phyloP scores from a whole-genome alignment of 2,797 vertebrate genomes.

The Zonotrichia albicollis region DNA sequence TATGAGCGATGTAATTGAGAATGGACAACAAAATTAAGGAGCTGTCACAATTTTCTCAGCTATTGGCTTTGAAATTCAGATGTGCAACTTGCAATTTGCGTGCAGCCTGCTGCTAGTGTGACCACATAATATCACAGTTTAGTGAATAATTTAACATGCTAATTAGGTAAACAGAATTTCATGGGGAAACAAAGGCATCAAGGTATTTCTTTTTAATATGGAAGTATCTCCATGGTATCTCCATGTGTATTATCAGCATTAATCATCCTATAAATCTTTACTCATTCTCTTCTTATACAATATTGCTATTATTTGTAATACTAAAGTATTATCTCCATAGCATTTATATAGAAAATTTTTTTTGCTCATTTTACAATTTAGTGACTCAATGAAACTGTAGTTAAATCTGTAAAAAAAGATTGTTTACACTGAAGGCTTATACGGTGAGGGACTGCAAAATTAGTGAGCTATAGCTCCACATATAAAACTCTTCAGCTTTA shows the following conservation, averaged over 20 bases:
- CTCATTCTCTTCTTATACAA: not conserved
- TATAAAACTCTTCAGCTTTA: not conserved
- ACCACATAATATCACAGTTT: not conserved
- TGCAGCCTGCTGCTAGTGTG: not conserved
- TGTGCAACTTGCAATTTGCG: not conserved
- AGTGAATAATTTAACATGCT: not conserved
- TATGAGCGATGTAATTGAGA: not conserved
- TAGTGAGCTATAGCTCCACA: not conserved
- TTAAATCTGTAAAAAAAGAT: not conserved
- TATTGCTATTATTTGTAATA: not conserved
- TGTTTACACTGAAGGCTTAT: not conserved
- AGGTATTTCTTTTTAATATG: not conserved
- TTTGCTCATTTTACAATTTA: not conserved
- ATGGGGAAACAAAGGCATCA: not conserved
- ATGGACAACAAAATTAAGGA: constrained; percentile 24
- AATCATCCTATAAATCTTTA: not conserved
- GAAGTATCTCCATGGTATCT: not conserved
- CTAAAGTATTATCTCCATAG: not conserved
- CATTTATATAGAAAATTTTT: not conserved
- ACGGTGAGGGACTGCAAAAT: not conserved
- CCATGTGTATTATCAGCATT: not conserved
- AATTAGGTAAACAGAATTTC: not conserved
- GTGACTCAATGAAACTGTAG: not conserved
- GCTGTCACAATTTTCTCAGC: not conserved
- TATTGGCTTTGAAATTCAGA: not conserved